These are phyloP conservation scores for Margaritifera margaritifera DNA, from an alignment of 2,888 invertebrate species.

Conservation along the genomic window DNA sequence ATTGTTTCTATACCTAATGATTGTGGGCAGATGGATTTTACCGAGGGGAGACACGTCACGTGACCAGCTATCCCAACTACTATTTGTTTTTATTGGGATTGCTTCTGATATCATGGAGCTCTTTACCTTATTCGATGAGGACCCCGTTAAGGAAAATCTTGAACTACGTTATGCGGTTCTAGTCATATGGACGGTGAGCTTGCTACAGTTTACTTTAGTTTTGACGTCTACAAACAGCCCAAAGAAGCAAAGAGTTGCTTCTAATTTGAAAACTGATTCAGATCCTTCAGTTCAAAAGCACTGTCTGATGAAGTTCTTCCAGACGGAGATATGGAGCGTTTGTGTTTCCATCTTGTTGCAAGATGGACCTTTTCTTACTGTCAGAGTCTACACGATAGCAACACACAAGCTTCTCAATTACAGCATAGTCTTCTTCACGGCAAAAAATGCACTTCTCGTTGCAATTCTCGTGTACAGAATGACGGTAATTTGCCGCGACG, in stretches of 20 bases:
- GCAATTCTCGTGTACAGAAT: constrained; percentile 45
- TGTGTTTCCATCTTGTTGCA: constrained; percentile 66
- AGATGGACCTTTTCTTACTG: constrained; percentile 50
- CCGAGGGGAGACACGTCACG: constrained; percentile 53
- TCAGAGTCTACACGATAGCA: constrained; percentile 83
- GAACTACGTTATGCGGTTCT: constrained; percentile 75
- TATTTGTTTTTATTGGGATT: constrained; percentile 71
- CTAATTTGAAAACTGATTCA: constrained; percentile 1
- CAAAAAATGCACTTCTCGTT: constrained; percentile 53
- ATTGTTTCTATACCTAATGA: constrained; percentile 48
- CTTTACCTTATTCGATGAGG: constrained; percentile 54
- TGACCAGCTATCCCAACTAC: constrained; percentile 58
- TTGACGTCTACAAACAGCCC: constrained; percentile 50
- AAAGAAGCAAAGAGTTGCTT: constrained; percentile 33
- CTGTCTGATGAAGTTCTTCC: constrained; percentile 31
- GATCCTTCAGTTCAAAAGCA: constrained; percentile 11
- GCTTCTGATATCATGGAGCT: constrained; percentile 63
- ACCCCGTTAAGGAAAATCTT: constrained; percentile 69
- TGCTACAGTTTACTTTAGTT: constrained; percentile 75
- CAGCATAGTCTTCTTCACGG: constrained; percentile 64
- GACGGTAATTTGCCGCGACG: constrained; percentile 36
- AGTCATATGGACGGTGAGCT: constrained; percentile 65
- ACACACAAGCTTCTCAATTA: constrained; percentile 79
- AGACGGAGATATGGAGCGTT: constrained; percentile 74
- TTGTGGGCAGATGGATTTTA: constrained; percentile 53